These are phyloP conservation scores for Olivierus martensii DNA, from an alignment of 1,140 invertebrate genomes.

Conservation along the genomic window DNA sequence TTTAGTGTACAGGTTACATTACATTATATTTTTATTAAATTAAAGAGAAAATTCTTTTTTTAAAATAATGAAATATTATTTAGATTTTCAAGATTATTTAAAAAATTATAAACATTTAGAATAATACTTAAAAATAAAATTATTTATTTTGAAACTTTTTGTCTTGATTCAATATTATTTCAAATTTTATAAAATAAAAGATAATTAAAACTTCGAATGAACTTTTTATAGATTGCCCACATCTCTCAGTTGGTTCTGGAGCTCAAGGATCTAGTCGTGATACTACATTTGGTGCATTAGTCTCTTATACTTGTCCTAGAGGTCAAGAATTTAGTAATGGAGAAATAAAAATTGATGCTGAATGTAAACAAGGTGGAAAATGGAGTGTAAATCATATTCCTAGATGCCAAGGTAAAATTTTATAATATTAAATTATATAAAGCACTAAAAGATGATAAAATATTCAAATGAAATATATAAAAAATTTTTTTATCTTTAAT, in stretches of 20 bases:
- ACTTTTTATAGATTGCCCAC: conserved; percentile 67
- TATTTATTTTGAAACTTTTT: too few species aligned
- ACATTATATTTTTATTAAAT: too few species aligned
- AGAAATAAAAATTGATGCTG: conserved; percentile 61
- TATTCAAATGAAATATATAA: background rate
- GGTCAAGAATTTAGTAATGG: conserved; percentile 92
- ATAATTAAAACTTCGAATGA: too few species aligned
- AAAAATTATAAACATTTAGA: too few species aligned
- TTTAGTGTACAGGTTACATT: too few species aligned
- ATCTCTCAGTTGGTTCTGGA: conserved; percentile 63
- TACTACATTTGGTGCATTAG: conserved; percentile 76
- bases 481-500: background rate
- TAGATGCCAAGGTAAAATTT: conserved; percentile 63
- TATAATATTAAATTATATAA: background rate
- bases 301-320: conserved; percentile 78
- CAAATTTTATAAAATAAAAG: too few species aligned
- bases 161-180: too few species aligned
- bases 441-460: background rate
- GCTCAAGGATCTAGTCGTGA: conserved; percentile 79
- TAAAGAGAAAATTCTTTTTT: too few species aligned
- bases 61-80: too few species aligned
- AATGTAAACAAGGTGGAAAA: conserved; percentile 75
- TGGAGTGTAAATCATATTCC: conserved; percentile 89
- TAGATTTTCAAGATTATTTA: too few species aligned
- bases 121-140: too few species aligned